These are phyloP conservation scores for Gastrophryne carolinensis DNA, from an alignment of 2,797 vertebrate genomes.

Conservation along the genomic window DNA sequence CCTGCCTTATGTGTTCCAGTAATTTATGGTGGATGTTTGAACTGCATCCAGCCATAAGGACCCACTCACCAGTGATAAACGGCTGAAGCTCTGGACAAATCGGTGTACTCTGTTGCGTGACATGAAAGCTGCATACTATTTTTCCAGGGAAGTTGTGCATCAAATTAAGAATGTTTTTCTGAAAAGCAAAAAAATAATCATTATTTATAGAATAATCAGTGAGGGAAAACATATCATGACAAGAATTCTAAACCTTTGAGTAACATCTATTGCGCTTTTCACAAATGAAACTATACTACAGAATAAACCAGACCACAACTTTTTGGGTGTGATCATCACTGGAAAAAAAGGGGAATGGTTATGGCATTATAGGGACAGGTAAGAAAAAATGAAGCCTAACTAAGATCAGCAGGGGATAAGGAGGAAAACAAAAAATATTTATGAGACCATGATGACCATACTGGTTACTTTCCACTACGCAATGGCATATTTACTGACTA, in stretches of 20 bases:
- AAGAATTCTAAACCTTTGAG: background rate
- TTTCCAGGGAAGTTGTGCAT: conserved; percentile 82
- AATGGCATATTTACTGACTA: no score
- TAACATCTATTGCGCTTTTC: background rate
- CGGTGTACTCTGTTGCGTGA: conserved; percentile 80
- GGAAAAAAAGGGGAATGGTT: no score
- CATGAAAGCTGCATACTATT: conserved; percentile 81
- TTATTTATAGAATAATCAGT: background rate
- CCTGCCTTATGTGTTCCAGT: conserved; percentile 8
- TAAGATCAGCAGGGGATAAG: no score
- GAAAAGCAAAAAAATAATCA: conserved; percentile 52
- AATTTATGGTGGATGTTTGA: conserved; percentile 12
- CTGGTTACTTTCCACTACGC: no score
- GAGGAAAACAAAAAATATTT: background rate
- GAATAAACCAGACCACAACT: no score
- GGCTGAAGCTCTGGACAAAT: conserved; percentile 76
- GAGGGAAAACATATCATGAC: background rate
- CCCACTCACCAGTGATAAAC: conserved; percentile 74
- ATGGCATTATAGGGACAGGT: no score
- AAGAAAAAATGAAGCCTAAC: no score
- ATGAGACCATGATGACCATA: no score
- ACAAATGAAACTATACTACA: no score
- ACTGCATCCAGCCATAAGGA: background rate
- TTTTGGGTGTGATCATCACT: no score
- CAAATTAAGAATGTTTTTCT: conserved; percentile 82